A percentile compares a stretch with the other conserved stretches of the same genome.
These are phyloP conservation scores for Syrista parreyssii DNA, from an alignment of 2,888 invertebrate species.

Conservation along the genomic window DNA sequence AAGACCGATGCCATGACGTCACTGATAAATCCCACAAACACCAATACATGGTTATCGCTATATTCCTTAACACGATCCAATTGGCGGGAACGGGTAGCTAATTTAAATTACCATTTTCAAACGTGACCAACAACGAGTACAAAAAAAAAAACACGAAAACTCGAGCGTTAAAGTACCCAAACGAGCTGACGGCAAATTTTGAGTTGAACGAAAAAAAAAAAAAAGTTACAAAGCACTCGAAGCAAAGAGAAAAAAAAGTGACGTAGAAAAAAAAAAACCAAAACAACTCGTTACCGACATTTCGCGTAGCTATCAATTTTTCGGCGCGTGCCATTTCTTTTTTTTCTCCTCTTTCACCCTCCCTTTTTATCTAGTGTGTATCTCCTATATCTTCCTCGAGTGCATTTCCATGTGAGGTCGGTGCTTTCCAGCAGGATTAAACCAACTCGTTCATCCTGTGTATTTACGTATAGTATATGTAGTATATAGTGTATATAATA, in stretches of 20 bases:
- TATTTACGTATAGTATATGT: not conserved
- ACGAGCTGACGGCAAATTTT: not conserved
- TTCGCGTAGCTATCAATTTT: constrained; percentile 6
- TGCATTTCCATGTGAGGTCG: constrained; percentile 46
- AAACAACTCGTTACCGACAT: not conserved
- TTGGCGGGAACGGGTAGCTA: not conserved
- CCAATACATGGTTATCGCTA: not conserved
- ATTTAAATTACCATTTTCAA: not conserved
- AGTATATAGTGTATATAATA: not conserved
- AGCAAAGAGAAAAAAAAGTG: not conserved
- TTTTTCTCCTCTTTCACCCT: not conserved
- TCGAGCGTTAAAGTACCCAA: not conserved
- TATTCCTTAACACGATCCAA: too few species aligned
- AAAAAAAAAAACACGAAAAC: not conserved
- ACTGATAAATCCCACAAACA: not conserved
- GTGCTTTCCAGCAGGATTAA: constrained; percentile 42
- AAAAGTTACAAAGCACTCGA: not conserved
- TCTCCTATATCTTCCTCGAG: constrained; percentile 25
- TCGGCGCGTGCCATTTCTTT: not conserved
- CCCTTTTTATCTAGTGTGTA: constrained; percentile 2
- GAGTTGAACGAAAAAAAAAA: not conserved
- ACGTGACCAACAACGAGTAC: not conserved
- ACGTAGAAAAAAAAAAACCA: not conserved
- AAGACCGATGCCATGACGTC: not conserved
- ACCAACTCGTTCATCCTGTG: constrained; percentile 26